A percentile compares a stretch with the other conserved stretches of the same genome.
Conservation (phyloP, 2,113 vertebrate species). For the Anhinga rufa region DNA sequence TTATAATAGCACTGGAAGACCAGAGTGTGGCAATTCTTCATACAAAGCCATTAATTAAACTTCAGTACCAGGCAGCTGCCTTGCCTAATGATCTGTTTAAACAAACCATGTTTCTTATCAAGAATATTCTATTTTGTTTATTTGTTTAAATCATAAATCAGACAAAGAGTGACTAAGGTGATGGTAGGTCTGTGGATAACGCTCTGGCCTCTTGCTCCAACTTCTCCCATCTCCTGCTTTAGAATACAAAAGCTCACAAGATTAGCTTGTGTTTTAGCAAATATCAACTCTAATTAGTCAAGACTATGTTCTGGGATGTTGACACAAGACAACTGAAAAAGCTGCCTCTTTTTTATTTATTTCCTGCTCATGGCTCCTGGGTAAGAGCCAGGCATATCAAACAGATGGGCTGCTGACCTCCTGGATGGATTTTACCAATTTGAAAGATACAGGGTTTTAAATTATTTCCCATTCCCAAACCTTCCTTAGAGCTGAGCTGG, state of each 20-base stretch:
- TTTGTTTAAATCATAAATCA: conserved; percentile 51
- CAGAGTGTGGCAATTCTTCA: conserved; percentile 20
- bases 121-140: neutral
- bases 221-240: conserved; percentile 21
- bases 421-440: conserved; percentile 27
- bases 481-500: neutral
- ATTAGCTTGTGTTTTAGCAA: conserved; percentile 1
- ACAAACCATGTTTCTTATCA: conserved; percentile 40
- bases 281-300: conserved; percentile 37
- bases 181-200: neutral
- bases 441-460: conserved; percentile 24
- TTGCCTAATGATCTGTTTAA: conserved; percentile 36
- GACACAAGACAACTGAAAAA: neutral
- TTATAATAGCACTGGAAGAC: conserved; percentile 2
- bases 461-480: conserved; percentile 32
- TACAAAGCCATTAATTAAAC: neutral
- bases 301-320: neutral
- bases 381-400: conserved; percentile 30
- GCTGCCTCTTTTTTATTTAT: neutral
- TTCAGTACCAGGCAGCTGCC: neutral
- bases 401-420: conserved; percentile 21
- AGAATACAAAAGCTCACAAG: conserved; percentile 14
- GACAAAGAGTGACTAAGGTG: neutral
- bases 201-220: conserved; percentile 1
- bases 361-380: neutral